Conservation (phyloP, 2,113 vertebrate species). For the Rallus limicola region DNA sequence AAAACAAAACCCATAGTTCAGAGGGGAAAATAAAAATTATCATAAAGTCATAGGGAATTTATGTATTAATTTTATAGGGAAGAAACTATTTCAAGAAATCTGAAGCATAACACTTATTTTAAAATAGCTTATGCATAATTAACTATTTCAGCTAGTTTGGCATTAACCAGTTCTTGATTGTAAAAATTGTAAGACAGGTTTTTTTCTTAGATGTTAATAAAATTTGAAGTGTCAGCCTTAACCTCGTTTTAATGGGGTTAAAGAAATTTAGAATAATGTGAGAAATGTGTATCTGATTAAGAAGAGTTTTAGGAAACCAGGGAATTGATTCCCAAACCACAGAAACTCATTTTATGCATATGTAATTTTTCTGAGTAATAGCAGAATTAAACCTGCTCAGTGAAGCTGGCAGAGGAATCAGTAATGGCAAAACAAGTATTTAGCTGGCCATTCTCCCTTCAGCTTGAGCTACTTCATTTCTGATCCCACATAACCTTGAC, state of each 20-base stretch:
- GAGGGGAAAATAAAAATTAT: neutral
- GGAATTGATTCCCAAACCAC: constrained; percentile 1
- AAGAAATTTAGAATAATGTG: neutral
- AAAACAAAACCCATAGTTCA: neutral
- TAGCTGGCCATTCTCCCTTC: neutral
- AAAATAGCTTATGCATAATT: constrained; percentile 39
- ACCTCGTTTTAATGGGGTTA: constrained; percentile 12
- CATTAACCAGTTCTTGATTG: constrained; percentile 33
- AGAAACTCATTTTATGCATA: neutral
- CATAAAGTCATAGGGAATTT: neutral
- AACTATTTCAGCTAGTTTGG: constrained; percentile 25
- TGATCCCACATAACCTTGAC: neutral
- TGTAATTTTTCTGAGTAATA: constrained; percentile 12
- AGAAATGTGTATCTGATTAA: constrained; percentile 5
- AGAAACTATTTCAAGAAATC: constrained; percentile 8
- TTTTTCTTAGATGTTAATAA: constrained; percentile 15
- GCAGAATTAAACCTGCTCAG: neutral
- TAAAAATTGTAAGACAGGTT: constrained; percentile 2
- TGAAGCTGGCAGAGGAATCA: neutral
- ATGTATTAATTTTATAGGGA: neutral
- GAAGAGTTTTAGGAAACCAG: neutral
- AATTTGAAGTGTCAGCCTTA: constrained; percentile 33
- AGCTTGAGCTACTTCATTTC: neutral
- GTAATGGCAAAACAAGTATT: neutral
- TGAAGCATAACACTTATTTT: neutral